Base-by-base conservation (phyloP, 2,888 invertebrate species). In the Ptychoptera contaminata region DNA sequence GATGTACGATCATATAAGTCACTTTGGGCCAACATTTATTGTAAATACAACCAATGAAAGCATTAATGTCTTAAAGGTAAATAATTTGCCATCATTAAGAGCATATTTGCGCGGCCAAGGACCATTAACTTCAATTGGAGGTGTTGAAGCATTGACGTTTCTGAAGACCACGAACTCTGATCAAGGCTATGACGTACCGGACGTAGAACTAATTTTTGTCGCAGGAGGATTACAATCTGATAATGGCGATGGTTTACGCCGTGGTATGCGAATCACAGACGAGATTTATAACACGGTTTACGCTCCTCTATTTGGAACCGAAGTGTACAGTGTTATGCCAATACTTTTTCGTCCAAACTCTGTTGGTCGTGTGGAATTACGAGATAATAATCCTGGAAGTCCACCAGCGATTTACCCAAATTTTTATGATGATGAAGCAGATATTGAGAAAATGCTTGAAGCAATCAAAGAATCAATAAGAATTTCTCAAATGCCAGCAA, bases 401-500 rank as follows among this genome's bases (percentile, higher is more conserved):
- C 74, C 78, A 52, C 88, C 91, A 0, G 63, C 75, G 11, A 75
- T 91, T 52, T 76, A 83, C 53, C 80, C 86, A 0, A 84, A 90
- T 54, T 90, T 90, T 58, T 72, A 88, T 47, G 70, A 73, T 0
- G 73, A 83, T 55, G 74, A 73, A 47, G 58, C 72, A 16, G 72
- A 86, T 53, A 61, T 75, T 1, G 68, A 69, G n/a, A 74, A 74
- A 1, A 62, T 78, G 41, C 59, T 79, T 6, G 70, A 71, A 12
- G 70, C 75, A 0, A 73, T 80, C 36, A 77, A 80, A 51, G 72
- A 76, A 47, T 60, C 74, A 1, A 71, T 79, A 47, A 65, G 69
- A 40, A 58, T 83, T 14, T 65, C 70, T 0, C 55, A 70, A 35
- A 76, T 77, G 2, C 67, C 69, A 2, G 70, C 77, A 0, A 74